Base-by-base conservation (phyloP, 2,113 vertebrate genomes). In the Caracal caracal region DNA sequence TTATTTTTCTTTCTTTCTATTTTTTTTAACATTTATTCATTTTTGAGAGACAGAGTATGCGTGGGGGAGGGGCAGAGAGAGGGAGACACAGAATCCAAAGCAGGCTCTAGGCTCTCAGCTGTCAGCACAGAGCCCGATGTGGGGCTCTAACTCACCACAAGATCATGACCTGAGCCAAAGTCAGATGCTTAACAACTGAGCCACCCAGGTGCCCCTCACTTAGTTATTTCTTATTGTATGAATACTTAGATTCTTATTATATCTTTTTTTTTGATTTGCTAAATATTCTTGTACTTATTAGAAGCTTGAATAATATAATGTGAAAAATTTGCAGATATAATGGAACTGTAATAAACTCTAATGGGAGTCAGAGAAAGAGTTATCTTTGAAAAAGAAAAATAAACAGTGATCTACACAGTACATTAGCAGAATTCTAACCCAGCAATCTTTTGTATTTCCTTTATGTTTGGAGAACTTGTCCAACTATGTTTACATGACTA, bases 361-460 rank as follows among this genome's bases (percentile, higher is more conserved):
- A 28, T 43, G 40, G 40, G 43, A 15, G 5, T 63, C 90, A 24
- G n/a, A 89, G 61, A 93, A 83, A 53, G 5, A 3, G 35, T 93
- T 79, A 71, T 5, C n/a, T 80, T 80, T 80, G 30, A 73, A 90
- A 96, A 90, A 66, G 71, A 90, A 66, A 79, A 87, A 47, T 81
- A 56, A 13, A 22, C 80, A 86, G 47, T 94, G 30, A 24, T 63
- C 6, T 86, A 66, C 4, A 56, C 1, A 66, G 47, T 66, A 10
- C 47, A 17, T 49, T 37, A 66, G 10, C 24, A 90, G 20, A 86
- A 59, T 82, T 80, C 15, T 20, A 28, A 87, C 37, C 56, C 37
- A 59, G 30, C 56, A 65, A 22, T 81, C 47, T 81, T 95, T 79
- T 71, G 40, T 90, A 24, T 93, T 90, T 81, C 63, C 35, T 9